Conservation (phyloP, 2,888 invertebrate species). For the Mimachlamys varia region DNA sequence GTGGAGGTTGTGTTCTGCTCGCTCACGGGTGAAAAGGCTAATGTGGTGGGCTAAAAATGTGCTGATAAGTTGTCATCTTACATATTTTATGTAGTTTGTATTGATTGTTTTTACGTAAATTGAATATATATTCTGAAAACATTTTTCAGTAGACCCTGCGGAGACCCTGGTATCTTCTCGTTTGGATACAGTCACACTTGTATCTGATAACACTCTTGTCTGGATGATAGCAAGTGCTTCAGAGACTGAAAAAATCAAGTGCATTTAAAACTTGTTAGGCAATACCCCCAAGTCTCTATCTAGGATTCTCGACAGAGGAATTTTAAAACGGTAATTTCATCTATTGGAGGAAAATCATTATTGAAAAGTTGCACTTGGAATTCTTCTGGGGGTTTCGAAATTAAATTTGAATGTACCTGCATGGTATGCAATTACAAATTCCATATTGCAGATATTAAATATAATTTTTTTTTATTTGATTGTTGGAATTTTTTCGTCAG, state of each 20-base stretch:
- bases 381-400: not conserved
- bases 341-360: constrained; percentile 7
- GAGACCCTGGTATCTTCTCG: constrained; percentile 3
- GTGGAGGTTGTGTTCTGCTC: not conserved
- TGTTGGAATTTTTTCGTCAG: not conserved
- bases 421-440: not conserved
- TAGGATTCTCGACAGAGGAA: not conserved
- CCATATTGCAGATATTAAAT: not conserved
- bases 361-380: constrained; percentile 4
- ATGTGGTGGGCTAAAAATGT: constrained; percentile 33
- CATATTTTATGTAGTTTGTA: constrained; percentile 33
- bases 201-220: constrained; percentile 21
- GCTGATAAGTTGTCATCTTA: constrained; percentile 31
- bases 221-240: constrained; percentile 3
- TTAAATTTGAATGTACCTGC: constrained; percentile 6
- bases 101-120: constrained; percentile 24
- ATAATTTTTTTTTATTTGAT: not conserved
- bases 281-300: constrained; percentile 5
- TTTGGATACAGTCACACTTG: constrained; percentile 20
- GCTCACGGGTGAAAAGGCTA: constrained; percentile 31
- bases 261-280: constrained; percentile 25
- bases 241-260: not conserved
- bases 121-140: constrained; percentile 19
- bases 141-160: not conserved
- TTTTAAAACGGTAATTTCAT: constrained; percentile 26